Base-by-base conservation (phyloP, 2,888 invertebrate genomes). In the Mythimna impura region DNA sequence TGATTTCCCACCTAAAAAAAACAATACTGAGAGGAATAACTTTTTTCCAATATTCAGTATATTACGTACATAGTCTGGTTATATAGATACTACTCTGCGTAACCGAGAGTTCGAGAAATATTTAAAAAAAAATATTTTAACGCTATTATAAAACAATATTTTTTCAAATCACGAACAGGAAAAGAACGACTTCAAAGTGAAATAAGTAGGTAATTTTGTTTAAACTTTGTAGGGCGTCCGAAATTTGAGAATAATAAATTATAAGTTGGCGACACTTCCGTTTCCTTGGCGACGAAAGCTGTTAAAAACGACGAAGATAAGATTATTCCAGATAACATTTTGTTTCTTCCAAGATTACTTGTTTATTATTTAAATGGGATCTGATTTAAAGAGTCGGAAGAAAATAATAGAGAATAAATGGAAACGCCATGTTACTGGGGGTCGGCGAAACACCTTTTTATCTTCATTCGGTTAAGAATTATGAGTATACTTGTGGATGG, bases 201-300 rank as follows among this genome's bases (percentile, higher is more conserved):
- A 68, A 73, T 64, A 61, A 8, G 61, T 40, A 61, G 61, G 22
- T 40, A 22, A 69, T 58, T 74, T 52, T 47, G 17, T 63, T 66
- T 36, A 14, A 77, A 72, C 57, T 72, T 66, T 54, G 47, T 40
- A 10, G 30, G 66, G 34, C 54, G 68, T 66, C 50, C 62, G 34
- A 30, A 76, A 83, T 68, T 73, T 22, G 36, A 25, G 73, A 80
- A 80, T 76, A 80, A 77, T 76, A 77, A 83, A 77, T 80, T 79
- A 72, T 3, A 72, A 80, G 57, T 75, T 71, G 60, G 64, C 60
- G 76, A 68, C 66, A 73, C 67, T 82, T 76, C 58, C 65, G 73
- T 73, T 68, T 66, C 58, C 68, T 78, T 52, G 50, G 20, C 61
- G 50, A 57, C 57, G 22, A 61, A 72, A 76, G 55, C 62, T 79